Conservation (phyloP, 2,797 vertebrate genomes). For the Neoniphon sammara region DNA sequence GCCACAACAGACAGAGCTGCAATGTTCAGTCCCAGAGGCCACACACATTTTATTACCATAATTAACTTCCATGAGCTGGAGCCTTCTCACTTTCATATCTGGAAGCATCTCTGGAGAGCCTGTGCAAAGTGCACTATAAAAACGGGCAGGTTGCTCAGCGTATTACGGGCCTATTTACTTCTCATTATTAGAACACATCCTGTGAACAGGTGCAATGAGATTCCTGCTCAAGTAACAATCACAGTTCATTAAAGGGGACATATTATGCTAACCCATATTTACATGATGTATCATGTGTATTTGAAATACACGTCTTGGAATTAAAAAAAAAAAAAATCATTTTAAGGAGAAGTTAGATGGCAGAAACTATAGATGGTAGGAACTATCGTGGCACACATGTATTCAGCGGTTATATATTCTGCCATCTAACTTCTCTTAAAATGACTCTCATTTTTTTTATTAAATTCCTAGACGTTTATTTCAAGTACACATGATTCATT, state of each 20-base stretch:
- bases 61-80: slow-evolving; percentile 70
- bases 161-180: slow-evolving; percentile 40
- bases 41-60: slow-evolving; percentile 69
- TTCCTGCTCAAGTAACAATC: slow-evolving; percentile 20
- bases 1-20: slow-evolving; percentile 21
- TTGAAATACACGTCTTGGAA: no score
- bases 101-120: slow-evolving; percentile 67
- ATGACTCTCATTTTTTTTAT: no score
- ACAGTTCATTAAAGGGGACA: background rate
- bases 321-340: no score
- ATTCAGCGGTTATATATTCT: no score
- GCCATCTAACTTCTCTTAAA: no score
- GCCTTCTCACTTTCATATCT: slow-evolving; percentile 73
- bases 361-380: no score
- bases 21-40: slow-evolving; percentile 50
- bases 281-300: no score
- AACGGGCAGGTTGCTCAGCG: slow-evolving; percentile 32
- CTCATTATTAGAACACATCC: slow-evolving; percentile 22
- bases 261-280: no score
- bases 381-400: no score
- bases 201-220: slow-evolving; percentile 37
- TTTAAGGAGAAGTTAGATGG: no score
- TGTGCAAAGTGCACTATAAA: slow-evolving; percentile 35
- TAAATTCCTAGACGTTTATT: no score
- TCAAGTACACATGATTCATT: no score